Conservation (phyloP, 2,888 invertebrate species). For the Ptilodon capucinus region DNA sequence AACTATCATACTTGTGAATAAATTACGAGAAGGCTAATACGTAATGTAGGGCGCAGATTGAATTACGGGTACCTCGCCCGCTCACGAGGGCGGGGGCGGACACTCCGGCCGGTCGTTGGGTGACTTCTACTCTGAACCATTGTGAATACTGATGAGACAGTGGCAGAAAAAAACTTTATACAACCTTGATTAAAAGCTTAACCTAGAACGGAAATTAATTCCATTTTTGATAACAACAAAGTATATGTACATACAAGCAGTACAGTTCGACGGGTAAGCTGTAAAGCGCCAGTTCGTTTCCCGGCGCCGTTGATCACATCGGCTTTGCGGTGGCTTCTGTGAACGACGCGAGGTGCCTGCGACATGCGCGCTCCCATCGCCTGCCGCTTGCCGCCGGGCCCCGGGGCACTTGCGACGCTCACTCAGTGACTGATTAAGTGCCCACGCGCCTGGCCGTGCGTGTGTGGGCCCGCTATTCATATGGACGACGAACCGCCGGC, state of each 20-base stretch:
- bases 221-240: not conserved
- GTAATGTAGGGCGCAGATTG: conserved; percentile 11
- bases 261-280: not conserved
- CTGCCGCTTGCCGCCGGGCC: not conserved
- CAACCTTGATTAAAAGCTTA: too few species aligned
- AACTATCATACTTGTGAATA: conserved; percentile 13
- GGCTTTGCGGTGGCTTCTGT: not conserved
- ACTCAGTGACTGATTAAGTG: too few species aligned
- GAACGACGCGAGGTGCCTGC: not conserved
- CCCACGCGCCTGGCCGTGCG: too few species aligned
- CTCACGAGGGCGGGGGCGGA: not conserved
- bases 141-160: too few species aligned
- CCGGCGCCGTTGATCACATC: not conserved
- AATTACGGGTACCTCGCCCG: conserved; percentile 4
- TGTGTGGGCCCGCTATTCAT: too few species aligned
- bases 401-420: too few species aligned
- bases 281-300: not conserved
- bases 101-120: not conserved
- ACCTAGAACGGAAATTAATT: not conserved
- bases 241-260: not conserved
- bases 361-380: not conserved
- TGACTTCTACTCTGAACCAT: not conserved
- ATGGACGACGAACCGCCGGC: too few species aligned
- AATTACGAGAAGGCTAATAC: conserved; percentile 7
- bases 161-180: too few species aligned